Base-by-base conservation (phyloP, 2,888 invertebrate species). In the Andricus quercusramuli region DNA sequence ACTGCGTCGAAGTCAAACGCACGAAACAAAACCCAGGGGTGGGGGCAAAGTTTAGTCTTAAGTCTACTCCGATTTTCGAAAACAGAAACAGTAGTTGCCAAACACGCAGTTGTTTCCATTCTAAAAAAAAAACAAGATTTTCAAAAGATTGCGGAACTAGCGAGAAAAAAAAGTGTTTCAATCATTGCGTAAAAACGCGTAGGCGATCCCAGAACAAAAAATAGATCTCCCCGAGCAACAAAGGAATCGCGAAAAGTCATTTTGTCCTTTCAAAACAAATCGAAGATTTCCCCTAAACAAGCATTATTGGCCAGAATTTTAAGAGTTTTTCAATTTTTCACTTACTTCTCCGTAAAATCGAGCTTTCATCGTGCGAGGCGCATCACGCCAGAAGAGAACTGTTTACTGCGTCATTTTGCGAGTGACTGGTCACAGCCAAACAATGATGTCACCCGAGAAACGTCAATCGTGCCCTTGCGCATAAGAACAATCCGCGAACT, bases 391-490 rank as follows among this genome's bases (percentile, higher is more conserved):
- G 85, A 83, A 79, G 66, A 78, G 68, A 79, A 77, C 85, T 79
- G 86, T 89, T 88, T 91, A 91, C 90, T 92, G 92, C 92, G 91
- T 92, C 89, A 85, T 89, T 86, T 83, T 85, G 85, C 83, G 85
- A 87, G 83, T 83, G 83, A 85, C 85, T 85, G 47, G 47, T 47
- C 80, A 82, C 78, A 81, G 77, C 77, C 44, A 62, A 83, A 82
- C 82, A 74, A 74, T 56, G 74, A 74, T 74, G 74, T 74, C 74
- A 74, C 51, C 20, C 56, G n/a, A 51, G 56, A 74, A 74, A 74
- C 77, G 85, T 51, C 56, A 66, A 62, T 62, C 68, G 77, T 77
- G 77, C 68, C 67, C 68, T 77, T 77, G 59, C 68, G 76, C 65
- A 78, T 59, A 67, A 70, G 32, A 56, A 74, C 32, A 51, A 32